Base-by-base conservation (phyloP, 2,113 vertebrate genomes). In the Isichthys henryi region DNA sequence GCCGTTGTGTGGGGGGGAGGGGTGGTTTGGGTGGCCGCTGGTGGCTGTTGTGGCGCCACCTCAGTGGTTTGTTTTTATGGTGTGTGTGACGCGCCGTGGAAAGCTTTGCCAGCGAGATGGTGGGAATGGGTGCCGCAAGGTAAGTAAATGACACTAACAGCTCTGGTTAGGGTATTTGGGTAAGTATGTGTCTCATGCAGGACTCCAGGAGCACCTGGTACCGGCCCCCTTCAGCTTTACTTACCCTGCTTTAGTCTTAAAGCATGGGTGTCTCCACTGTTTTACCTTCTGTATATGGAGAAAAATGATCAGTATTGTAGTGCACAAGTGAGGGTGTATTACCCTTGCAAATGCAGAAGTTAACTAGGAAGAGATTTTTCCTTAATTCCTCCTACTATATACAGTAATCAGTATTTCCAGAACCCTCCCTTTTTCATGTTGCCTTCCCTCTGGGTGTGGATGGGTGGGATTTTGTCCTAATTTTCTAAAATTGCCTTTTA, bases 381-480 rank as follows among this genome's bases (percentile, higher is more conserved):
- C 17, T 17, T 43, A 70, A 19, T 80, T 56, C 53, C 19, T 56
- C 2, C 53, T 56, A 56, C 19, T 19, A 19, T 56, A 56, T 53
- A 39, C 39, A 39, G 39, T 39, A 19, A 53, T 56, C 23, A 46
- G n/a, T 84, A 23, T 84, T 48, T 84, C 45, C 21, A 15, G 39
- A 39, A 23, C 45, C 9, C 19, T 46, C 10, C 70, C n/a, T 31
- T 39, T 39, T 11, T 48, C 21, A 23, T 19, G 9, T 46, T 48
- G 23, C 45, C 45, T 23, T 84, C 8, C 82, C 82, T 43, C 39
- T 48, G 45, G 82, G 82, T 46, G 82, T 21, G 39, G 17, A 17
- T 7, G 45, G 82, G 77, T 27, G 62, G 92, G 84, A 90, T 83
- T 89, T 91, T 90, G 80, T 90, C 88, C 93, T 90, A 89, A 91